Evolutionary conservation across 2,888 invertebrate genomes (phyloP).

Genomic region (Sympetrum striolatum): DNA sequence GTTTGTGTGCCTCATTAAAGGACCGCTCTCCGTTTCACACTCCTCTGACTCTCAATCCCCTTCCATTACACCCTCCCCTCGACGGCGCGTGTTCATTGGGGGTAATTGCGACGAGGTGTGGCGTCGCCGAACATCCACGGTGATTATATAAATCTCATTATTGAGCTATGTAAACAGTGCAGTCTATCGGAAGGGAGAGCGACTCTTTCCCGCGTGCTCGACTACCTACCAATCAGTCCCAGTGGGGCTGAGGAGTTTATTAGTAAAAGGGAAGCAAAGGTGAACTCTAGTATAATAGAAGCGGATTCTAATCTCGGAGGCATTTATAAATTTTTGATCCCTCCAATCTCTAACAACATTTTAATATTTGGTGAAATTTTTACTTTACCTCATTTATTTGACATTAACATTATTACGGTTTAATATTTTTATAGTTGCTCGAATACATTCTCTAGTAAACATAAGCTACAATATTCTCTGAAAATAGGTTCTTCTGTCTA

Average conservation of each 20-base stretch:
- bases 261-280: too few species aligned
- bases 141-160: neutral
- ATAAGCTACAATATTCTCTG: too few species aligned
- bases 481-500: too few species aligned
- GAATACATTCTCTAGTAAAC: too few species aligned
- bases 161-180: neutral
- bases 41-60: constrained; percentile 8
- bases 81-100: neutral
- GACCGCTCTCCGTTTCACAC: neutral
- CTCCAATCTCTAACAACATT: too few species aligned
- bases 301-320: too few species aligned
- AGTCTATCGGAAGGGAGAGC: neutral
- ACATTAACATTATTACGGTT: too few species aligned
- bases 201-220: neutral
- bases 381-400: too few species aligned
- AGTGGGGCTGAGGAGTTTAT: too few species aligned
- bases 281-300: neutral
- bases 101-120: neutral
- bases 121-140: neutral
- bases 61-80: neutral
- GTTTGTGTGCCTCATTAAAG: constrained; percentile 19
- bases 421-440: too few species aligned
- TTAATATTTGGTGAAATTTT: too few species aligned
- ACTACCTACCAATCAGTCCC: neutral
- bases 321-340: too few species aligned